Percentiles rank a stretch among this genome's conserved stretches.
Evolutionary conservation across 2,113 vertebrate species (phyloP).

Genomic region (human): DNA sequence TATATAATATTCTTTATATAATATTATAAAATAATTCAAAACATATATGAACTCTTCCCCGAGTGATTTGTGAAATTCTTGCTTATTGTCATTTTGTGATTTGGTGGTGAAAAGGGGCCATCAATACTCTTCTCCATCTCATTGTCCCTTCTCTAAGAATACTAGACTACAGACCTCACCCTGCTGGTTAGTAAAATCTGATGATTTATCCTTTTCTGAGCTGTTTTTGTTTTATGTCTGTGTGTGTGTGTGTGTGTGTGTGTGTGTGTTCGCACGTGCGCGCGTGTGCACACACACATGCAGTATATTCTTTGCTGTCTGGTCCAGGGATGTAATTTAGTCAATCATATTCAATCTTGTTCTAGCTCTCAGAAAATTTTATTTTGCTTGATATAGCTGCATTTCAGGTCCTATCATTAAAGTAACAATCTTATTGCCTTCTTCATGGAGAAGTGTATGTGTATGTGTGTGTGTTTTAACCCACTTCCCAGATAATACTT

Average conservation of each 20-base stretch:
- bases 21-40: neutral
- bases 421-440: neutral
- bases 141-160: neutral
- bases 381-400: neutral
- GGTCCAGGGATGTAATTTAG: neutral
- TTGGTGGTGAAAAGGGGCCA: neutral
- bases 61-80: neutral
- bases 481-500: neutral
- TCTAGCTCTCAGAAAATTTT: neutral
- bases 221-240: neutral
- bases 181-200: neutral
- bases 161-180: neutral
- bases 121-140: neutral
- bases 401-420: neutral
- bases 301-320: neutral
- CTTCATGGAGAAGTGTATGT: neutral
- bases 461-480: neutral
- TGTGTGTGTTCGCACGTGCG: accelerated
- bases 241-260: too few species aligned
- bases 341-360: neutral
- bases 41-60: neutral
- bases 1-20: neutral
- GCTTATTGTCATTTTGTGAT: neutral
- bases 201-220: neutral
- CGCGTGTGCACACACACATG: accelerated